These are phyloP conservation scores for Malthinus flaveolus DNA, from an alignment of 2,888 invertebrate species.

Conservation along the genomic window DNA sequence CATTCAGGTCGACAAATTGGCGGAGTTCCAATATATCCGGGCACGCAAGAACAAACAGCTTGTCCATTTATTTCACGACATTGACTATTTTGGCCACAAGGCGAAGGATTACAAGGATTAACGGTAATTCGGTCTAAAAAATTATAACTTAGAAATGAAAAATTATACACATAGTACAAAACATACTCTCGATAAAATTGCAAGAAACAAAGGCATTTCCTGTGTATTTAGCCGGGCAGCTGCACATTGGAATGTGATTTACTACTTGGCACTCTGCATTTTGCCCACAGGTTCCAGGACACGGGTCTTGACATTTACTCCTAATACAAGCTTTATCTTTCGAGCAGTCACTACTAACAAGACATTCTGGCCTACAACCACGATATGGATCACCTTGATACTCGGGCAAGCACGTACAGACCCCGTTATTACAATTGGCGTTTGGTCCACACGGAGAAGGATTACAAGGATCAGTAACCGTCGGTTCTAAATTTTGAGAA, in stretches of 20 bases:
- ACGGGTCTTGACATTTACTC: constrained; percentile 69
- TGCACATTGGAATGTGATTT: constrained; percentile 76
- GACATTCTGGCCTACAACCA: constrained; percentile 74
- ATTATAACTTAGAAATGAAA: neutral
- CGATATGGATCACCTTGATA: constrained; percentile 78
- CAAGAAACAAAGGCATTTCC: constrained; percentile 73
- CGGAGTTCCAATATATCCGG: constrained; percentile 73
- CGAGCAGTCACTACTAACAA: constrained; percentile 67
- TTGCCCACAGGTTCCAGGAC: constrained; percentile 70
- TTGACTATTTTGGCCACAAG: constrained; percentile 80
- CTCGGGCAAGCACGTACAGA: constrained; percentile 75
- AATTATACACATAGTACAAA: no score
- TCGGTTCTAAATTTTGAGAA: constrained; percentile 22
- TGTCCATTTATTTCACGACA: constrained; percentile 74
- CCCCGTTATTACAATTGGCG: constrained; percentile 76
- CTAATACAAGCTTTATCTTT: constrained; percentile 66
- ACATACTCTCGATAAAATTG: constrained; percentile 52
- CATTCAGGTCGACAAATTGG: constrained; percentile 81
- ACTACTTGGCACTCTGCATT: constrained; percentile 72
- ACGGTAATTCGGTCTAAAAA: constrained; percentile 53
- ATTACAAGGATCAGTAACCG: constrained; percentile 66
- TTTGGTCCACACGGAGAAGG: constrained; percentile 85
- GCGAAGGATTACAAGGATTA: constrained; percentile 70
- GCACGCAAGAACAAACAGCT: constrained; percentile 72
- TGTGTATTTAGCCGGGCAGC: constrained; percentile 65